Evolutionary conservation across 2,797 vertebrate genomes (phyloP), one percentile per base, ranked within the genome.

Genomic region (Darevskia mixta): DNA sequence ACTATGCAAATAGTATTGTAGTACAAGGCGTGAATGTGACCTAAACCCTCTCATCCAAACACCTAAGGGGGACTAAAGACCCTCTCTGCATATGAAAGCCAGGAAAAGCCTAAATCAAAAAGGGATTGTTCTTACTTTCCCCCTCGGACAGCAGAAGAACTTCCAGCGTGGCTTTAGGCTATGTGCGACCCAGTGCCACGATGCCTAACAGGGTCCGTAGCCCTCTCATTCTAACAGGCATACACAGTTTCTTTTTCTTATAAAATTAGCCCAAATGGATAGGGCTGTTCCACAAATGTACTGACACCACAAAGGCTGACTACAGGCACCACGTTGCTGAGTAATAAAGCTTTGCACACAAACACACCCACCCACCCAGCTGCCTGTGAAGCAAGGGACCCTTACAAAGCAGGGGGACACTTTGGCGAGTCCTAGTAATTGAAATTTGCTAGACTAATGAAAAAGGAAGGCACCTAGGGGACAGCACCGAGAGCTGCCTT

Each of bases 351-450:
- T 75, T 41, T 45, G 38, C 29, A n/a, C 71, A 75, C 41, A 58
- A n/a, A 66, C 45, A 45, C 49, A 83, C 49, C n/a, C 73, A 13
- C 13, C 3, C 20, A 45, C n/a, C 61, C 27, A 64, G 61, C 66
- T 72, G n/a, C 78, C 25, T 45, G 55, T 32, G 81, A 77, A 78
- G 64, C 64, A 61, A 82, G 66, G 72, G 38, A 41, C 29, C 2
- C 58, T 82, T 81, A 15, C 25, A 3, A 82, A 32, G 15, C 32
- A 76, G 49, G 43, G 71, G 64, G n/a, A 69, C 25, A 32, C 77
- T 85, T 87, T 87, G 58, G 81, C 38, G 71, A 84, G 82, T 90
- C 85, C 82, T 41, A 69, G 67, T 84, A 75, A 73, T 3, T 72
- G 75, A 83, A 82, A 82, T 72, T 32, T 8, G 69, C 55, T 69